Evolutionary conservation across 2,888 invertebrate species (phyloP).

Genomic region (Pantelozetes paolii): DNA sequence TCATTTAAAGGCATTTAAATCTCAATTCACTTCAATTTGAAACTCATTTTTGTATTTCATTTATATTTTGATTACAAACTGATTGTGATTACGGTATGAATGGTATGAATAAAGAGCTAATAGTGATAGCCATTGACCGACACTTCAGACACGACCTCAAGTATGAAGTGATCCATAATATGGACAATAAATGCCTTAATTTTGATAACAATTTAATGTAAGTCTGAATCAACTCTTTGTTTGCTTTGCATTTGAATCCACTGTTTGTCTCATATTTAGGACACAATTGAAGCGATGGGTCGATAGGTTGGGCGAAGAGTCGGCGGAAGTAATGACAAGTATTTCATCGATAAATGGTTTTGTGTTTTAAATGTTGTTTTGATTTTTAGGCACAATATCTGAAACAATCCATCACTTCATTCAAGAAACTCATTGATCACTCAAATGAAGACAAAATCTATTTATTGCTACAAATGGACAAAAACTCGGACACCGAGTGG

Average conservation of each 20-base stretch:
- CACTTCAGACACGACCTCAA: neutral
- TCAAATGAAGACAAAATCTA: conserved; percentile 32
- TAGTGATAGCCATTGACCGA: neutral
- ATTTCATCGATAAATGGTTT: neutral
- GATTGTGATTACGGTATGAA: neutral
- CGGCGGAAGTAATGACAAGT: conserved; percentile 33
- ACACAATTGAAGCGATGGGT: conserved; percentile 26
- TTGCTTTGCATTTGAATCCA: neutral
- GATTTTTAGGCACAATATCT: conserved; percentile 39
- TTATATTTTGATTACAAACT: neutral
- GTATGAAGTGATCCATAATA: neutral
- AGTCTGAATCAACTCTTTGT: neutral
- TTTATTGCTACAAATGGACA: conserved; percentile 17
- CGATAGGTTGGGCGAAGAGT: conserved; percentile 40
- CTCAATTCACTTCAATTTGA: neutral
- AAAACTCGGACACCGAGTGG: neutral
- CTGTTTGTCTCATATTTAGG: neutral
- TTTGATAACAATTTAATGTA: neutral
- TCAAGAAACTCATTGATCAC: conserved; percentile 22
- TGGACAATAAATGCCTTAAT: neutral
- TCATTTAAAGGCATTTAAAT: too few relatives aligned
- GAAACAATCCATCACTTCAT: conserved; percentile 41
- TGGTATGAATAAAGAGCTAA: conserved; percentile 1
- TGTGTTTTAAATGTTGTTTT: neutral
- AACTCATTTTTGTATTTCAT: neutral